Percentiles rank a stretch among this genome's conserved stretches.
Evolutionary conservation across 2,888 invertebrate species (phyloP).

Genomic region (Lepidocyrtinus sp.): DNA sequence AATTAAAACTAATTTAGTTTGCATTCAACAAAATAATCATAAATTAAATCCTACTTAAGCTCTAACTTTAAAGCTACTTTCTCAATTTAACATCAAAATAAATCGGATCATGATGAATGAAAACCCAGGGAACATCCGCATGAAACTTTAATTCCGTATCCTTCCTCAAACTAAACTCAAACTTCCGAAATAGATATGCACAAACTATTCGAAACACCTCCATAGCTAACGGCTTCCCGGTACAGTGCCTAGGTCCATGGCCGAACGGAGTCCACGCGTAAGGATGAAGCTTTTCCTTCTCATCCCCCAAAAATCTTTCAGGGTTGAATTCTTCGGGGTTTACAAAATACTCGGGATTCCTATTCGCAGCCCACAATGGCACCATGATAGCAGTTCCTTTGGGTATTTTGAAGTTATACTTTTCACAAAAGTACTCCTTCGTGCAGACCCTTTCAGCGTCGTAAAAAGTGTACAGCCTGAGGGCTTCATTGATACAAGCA

Average conservation of each 20-base stretch:
- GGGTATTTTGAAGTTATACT: conserved; percentile 35
- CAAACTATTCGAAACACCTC: background rate
- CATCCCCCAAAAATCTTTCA: conserved; percentile 40
- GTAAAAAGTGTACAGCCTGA: conserved; percentile 43
- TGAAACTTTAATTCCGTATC: conserved; percentile 27
- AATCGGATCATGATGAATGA: conserved; percentile 24
- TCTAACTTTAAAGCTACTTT: too few relatives aligned
- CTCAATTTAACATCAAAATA: conserved; percentile 18
- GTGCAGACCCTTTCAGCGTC: conserved; percentile 43
- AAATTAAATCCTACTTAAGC: too few relatives aligned
- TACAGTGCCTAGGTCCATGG: conserved; percentile 20
- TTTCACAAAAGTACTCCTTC: conserved; percentile 34
- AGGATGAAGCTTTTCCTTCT: conserved; percentile 26
- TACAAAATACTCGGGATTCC: conserved; percentile 53
- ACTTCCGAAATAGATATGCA: conserved; percentile 12
- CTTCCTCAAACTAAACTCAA: conserved; percentile 19
- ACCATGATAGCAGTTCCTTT: conserved; percentile 37
- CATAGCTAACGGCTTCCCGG: conserved; percentile 30
- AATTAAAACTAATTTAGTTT: too few relatives aligned
- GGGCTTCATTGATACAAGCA: conserved; percentile 48
- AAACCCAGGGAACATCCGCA: conserved; percentile 25
- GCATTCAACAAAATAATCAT: too few relatives aligned
- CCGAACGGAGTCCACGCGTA: conserved; percentile 30
- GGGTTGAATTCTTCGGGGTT: conserved; percentile 54
- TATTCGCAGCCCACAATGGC: conserved; percentile 47